These are phyloP conservation scores for Formicarius rufipectus DNA, from an alignment of 2,113 vertebrate genomes.

Conservation along the genomic window DNA sequence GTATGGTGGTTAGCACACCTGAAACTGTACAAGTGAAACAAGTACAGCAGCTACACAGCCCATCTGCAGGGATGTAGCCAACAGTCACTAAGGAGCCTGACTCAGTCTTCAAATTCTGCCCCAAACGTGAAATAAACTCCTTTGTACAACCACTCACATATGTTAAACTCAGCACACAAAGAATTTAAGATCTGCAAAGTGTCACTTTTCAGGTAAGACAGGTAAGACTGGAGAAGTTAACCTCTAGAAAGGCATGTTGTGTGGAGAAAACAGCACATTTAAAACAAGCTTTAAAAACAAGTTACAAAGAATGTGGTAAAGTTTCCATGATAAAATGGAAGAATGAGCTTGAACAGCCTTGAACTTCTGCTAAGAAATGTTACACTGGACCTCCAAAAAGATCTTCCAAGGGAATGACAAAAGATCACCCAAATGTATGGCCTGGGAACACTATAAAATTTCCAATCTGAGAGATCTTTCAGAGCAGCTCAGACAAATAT, in stretches of 20 bases:
- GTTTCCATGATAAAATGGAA: neutral
- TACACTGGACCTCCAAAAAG: neutral
- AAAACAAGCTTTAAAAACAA: neutral
- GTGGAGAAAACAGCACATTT: neutral
- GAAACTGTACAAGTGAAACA: neutral
- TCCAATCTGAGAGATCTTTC: neutral
- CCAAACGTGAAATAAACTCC: neutral
- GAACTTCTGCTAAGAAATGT: neutral
- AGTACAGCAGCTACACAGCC: neutral
- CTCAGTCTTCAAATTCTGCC: neutral
- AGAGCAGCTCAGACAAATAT: neutral
- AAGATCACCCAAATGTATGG: neutral
- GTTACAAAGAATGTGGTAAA: neutral
- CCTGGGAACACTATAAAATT: neutral
- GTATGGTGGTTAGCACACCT: neutral
- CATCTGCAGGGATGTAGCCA: neutral
- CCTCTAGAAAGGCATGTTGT: neutral
- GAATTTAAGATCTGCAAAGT: neutral
- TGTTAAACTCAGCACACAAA: neutral
- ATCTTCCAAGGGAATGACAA: neutral
- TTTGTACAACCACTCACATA: neutral
- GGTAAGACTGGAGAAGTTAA: neutral
- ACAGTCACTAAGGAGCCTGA: neutral
- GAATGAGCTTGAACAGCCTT: neutral
- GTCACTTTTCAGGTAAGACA: neutral